These are phyloP conservation scores for Clunio marinus DNA, from an alignment of 2,888 invertebrate species.

Conservation along the genomic window DNA sequence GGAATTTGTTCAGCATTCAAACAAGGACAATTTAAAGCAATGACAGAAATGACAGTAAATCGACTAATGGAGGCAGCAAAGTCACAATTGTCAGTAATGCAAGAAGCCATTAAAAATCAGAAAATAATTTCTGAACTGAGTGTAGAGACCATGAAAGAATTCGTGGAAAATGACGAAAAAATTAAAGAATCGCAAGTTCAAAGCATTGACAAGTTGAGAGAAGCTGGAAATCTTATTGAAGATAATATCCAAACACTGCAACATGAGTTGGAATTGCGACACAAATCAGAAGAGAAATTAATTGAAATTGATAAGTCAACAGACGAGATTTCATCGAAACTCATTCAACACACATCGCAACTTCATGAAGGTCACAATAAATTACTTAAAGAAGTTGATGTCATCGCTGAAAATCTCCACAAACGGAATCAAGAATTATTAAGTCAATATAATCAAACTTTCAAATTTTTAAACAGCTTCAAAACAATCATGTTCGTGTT, in stretches of 20 bases:
- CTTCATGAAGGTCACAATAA: not conserved
- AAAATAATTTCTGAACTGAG: slow-evolving; percentile 42
- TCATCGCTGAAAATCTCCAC: not conserved
- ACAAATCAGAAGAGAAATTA: not conserved
- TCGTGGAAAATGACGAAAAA: slow-evolving; percentile 8
- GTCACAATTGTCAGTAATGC: slow-evolving; percentile 52
- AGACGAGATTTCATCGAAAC: not conserved
- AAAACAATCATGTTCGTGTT: not conserved
- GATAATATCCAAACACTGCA: not conserved
- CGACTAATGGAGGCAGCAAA: slow-evolving; percentile 57
- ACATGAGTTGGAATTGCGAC: not conserved
- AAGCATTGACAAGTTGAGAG: not conserved
- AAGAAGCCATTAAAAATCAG: slow-evolving; percentile 50
- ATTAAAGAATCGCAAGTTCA: slow-evolving; percentile 5
- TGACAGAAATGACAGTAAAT: slow-evolving; percentile 63
- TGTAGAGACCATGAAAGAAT: not conserved
- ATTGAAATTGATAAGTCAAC: not conserved
- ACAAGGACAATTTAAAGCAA: slow-evolving; percentile 61
- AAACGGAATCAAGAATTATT: not conserved
- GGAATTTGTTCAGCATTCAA: slow-evolving; percentile 64
- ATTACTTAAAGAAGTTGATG: not conserved
- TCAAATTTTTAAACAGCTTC: slow-evolving; percentile 12
- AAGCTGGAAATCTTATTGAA: not conserved
- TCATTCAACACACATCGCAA: not conserved
- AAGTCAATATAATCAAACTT: not conserved